Conservation (phyloP, 2,113 vertebrate species). For the Nansenia antarctica region DNA sequence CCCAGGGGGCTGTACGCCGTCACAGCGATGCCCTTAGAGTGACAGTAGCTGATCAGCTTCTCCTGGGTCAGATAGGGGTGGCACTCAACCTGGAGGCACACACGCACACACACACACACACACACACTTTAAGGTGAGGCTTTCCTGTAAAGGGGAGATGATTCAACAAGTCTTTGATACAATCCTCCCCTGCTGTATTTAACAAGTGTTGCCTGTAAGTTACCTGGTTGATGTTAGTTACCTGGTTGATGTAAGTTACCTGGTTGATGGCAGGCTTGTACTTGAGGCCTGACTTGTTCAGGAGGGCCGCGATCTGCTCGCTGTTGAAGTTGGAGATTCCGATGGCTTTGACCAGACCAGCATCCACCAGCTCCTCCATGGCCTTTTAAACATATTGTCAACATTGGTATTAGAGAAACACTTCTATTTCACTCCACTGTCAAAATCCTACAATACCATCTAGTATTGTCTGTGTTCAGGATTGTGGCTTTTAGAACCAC, state of each 20-base stretch:
- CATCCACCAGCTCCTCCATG: constrained; percentile 88
- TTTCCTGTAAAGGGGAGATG: neutral
- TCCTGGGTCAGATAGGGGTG: constrained; percentile 74
- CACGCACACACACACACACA: too few relatives aligned
- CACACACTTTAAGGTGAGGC: too few relatives aligned
- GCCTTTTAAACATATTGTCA: too few relatives aligned
- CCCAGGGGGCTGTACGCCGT: constrained; percentile 74
- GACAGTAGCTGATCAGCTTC: constrained; percentile 72
- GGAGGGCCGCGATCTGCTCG: constrained; percentile 81
- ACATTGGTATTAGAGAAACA: neutral
- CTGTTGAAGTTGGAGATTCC: constrained; percentile 89
- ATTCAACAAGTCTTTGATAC: neutral
- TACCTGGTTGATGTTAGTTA: too few relatives aligned
- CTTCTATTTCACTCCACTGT: neutral
- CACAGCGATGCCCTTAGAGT: constrained; percentile 67
- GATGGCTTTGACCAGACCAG: constrained; percentile 87
- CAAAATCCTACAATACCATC: neutral
- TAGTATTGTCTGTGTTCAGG: neutral
- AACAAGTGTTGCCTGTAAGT: neutral
- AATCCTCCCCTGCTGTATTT: neutral
- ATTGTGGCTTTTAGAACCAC: neutral
- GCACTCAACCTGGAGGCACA: constrained; percentile 65
- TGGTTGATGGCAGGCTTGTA: constrained; percentile 83
- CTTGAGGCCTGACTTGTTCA: constrained; percentile 88
- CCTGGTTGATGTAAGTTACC: constrained; percentile 63